phyloP scores from a whole-genome alignment of 1,140 invertebrate species.

The Rhyzopertha dominica region DNA sequence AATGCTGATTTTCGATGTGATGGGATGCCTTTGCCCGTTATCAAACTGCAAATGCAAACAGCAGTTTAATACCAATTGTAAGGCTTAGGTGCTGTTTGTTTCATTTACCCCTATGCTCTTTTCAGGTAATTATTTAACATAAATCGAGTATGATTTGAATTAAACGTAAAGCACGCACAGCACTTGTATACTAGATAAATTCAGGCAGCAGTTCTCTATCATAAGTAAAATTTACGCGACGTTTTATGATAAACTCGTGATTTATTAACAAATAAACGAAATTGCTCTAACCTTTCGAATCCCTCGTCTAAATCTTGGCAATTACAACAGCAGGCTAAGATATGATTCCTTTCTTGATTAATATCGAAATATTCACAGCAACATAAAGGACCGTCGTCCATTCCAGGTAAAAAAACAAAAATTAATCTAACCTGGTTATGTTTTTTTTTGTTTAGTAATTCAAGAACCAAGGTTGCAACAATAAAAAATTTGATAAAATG shows the following conservation, averaged over 20 bases:
- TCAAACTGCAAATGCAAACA: conserved; percentile 37
- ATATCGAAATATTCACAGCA: conserved; percentile 55
- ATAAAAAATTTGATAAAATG: too few relatives aligned
- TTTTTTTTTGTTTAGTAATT: too few relatives aligned
- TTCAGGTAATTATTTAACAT: not conserved
- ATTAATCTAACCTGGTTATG: too few relatives aligned
- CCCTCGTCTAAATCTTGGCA: conserved; percentile 52
- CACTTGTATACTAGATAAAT: not conserved
- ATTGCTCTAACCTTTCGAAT: conserved; percentile 43
- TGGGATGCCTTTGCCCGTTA: conserved; percentile 28
- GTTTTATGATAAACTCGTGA: not conserved
- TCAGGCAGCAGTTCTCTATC: not conserved
- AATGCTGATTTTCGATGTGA: conserved; percentile 14
- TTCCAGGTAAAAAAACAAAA: too few relatives aligned
- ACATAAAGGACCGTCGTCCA: conserved; percentile 44
- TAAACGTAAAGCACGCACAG: not conserved
- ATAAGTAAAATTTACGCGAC: not conserved
- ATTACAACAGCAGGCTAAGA: conserved; percentile 55
- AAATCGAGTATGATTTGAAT: not conserved
- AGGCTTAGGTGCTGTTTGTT: not conserved
- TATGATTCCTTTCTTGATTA: conserved; percentile 48
- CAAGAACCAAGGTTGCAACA: too few relatives aligned
- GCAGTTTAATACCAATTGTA: not conserved
- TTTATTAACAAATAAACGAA: not conserved
- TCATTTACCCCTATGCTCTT: not conserved